phyloP scores from a whole-genome alignment of 2,888 invertebrate genomes.

The Nasonia oneida region DNA sequence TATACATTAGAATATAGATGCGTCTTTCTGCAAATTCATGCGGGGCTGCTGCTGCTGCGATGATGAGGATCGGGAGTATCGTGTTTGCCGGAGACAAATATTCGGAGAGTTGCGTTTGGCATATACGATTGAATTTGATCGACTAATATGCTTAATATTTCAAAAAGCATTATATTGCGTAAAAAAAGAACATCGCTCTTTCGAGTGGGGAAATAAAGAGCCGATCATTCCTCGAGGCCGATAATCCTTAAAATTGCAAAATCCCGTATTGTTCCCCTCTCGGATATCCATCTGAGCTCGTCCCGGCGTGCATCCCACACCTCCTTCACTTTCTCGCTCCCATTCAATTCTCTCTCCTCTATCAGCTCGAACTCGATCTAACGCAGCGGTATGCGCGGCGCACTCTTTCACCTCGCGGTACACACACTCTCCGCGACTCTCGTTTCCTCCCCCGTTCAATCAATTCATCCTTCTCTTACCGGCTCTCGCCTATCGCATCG shows the following conservation, averaged over 20 bases:
- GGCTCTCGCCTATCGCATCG: too few species aligned
- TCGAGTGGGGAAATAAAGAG: not conserved
- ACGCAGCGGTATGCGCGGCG: not conserved
- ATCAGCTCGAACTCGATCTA: conserved; percentile 14
- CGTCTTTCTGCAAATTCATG: not conserved
- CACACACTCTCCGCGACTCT: not conserved
- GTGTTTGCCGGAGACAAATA: not conserved
- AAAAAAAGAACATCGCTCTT: not conserved
- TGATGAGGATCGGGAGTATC: not conserved
- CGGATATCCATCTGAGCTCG: conserved; percentile 8
- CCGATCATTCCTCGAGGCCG: not conserved
- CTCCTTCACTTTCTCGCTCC: conserved; percentile 25
- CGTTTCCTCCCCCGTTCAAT: conserved; percentile 28
- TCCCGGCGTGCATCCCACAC: not conserved
- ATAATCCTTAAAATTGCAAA: conserved; percentile 23
- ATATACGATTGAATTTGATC: too few species aligned
- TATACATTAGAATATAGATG: not conserved
- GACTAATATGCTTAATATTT: too few species aligned
- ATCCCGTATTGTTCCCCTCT: conserved; percentile 12
- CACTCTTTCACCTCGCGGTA: not conserved
- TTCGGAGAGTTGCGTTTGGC: not conserved
- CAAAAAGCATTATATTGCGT: not conserved
- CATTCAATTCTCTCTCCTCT: conserved; percentile 35
- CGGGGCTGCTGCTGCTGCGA: not conserved
- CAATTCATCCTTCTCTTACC: conserved; percentile 22